Base-by-base conservation (phyloP, 2,113 vertebrate species). In the Microtus ochrogaster region DNA sequence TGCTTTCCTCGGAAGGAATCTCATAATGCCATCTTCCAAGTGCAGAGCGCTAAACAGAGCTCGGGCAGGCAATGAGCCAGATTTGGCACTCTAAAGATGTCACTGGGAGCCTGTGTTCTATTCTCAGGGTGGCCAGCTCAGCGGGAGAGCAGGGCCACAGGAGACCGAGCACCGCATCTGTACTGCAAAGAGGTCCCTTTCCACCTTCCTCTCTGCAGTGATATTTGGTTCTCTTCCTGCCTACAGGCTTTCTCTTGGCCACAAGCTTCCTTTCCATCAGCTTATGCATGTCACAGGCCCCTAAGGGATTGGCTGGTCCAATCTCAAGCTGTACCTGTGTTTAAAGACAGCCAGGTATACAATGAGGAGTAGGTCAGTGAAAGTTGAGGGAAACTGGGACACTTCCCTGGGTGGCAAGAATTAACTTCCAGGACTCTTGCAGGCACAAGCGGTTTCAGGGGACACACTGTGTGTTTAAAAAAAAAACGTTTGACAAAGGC, bases 331-430 rank as follows among this genome's bases (percentile, higher is more conserved):
- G 17, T 7, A 68, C 81, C 88, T 90, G 33, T 70, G 13, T 73
- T 73, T 74, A 89, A 84, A 97, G 89, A 81, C 77, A 74, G 63
- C 49, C 81, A 92, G 91, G 89, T 84, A 76, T 79, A 87, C 78
- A 44, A 24, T 19, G 9, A 94, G 52, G 72, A 94, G 86, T n/a
- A 89, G 95, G 94, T 92, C 85, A 96, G 68, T 3, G 21, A 87
- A 96, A 97, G 95, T 93, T 92, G 81, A 81, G 17, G 5, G 19
- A 98, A 97, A 97, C 92, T 90, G 68, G 97, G 92, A 93, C 96
- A 96, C 61, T 95, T 97, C 95, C 89, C 83, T 52, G 78, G 92
- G 92, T 41, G 33, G 82, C 82, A 89, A 81, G 89, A 94, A 97
- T 96, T 92, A 90, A 94, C 92, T 86, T 94, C 52, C n/a, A 90